These are phyloP conservation scores for Hippocampus barbouri DNA, from an alignment of 2,113 vertebrate genomes.

Conservation along the genomic window DNA sequence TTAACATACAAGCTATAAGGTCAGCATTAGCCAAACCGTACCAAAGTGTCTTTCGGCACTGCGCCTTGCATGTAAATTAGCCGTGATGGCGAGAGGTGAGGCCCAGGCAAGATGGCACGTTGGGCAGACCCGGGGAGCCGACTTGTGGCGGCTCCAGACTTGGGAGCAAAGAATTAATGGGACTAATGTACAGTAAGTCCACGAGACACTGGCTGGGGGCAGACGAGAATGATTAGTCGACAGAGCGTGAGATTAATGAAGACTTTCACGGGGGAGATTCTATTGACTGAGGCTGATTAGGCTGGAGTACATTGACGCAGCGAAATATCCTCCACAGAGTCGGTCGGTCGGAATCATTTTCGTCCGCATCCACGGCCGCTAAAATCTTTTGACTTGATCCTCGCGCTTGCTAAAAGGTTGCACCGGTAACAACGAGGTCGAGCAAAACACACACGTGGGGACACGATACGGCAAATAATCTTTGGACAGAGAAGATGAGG, in stretches of 20 bases:
- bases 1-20: background rate
- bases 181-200: constrained; percentile 79
- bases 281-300: constrained; percentile 82
- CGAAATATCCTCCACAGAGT: constrained; percentile 60
- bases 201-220: constrained; percentile 77
- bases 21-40: background rate
- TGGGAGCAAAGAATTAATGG: constrained; percentile 85
- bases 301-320: constrained; percentile 78
- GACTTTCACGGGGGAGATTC: constrained; percentile 79
- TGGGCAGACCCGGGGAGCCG: constrained; percentile 9
- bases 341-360: constrained; percentile 77
- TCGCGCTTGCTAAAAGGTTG: constrained; percentile 49
- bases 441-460: background rate
- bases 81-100: constrained; percentile 26
- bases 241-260: constrained; percentile 87
- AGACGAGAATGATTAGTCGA: constrained; percentile 85
- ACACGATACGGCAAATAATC: background rate
- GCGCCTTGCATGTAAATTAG: constrained; percentile 6
- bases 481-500: background rate
- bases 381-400: constrained; percentile 50
- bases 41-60: background rate
- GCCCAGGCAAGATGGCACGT: constrained; percentile 19
- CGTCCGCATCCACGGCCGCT: constrained; percentile 58
- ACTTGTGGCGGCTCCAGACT: constrained; percentile 60
- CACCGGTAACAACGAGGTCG: background rate